phyloP scores from a whole-genome alignment of 2,888 invertebrate species.

The Aphelenchoides bicaudatus region DNA sequence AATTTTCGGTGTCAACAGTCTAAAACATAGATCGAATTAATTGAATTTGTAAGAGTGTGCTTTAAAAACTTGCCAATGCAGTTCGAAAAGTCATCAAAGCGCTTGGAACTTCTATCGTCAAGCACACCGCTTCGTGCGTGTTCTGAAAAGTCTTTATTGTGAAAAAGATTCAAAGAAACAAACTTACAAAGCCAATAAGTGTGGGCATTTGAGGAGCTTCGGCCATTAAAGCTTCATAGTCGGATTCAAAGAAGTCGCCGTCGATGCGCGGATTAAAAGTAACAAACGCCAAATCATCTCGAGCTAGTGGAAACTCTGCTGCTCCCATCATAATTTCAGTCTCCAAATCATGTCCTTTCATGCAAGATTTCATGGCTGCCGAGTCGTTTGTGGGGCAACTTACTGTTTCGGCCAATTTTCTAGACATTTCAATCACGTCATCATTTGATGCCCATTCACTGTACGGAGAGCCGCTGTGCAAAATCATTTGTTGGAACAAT shows the following conservation, averaged over 20 bases:
- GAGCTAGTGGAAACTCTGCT: neutral
- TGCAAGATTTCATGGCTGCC: neutral
- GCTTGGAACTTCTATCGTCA: slow-evolving; percentile 21
- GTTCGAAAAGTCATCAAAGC: slow-evolving; percentile 11
- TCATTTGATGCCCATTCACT: slow-evolving; percentile 19
- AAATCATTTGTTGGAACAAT: slow-evolving; percentile 16
- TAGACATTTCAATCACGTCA: slow-evolving; percentile 9
- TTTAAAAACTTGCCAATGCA: no score
- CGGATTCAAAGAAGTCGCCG: slow-evolving; percentile 28
- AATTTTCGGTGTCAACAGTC: neutral
- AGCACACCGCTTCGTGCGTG: slow-evolving; percentile 37
- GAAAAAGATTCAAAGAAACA: no score
- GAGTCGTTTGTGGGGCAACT: neutral
- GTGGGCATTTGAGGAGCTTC: slow-evolving; percentile 41
- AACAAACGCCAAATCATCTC: slow-evolving; percentile 18
- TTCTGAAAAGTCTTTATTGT: no score
- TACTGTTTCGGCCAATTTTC: slow-evolving; percentile 6
- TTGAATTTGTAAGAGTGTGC: no score
- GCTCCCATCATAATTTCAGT: neutral
- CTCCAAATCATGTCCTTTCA: neutral
- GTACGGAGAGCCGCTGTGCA: slow-evolving; percentile 17
- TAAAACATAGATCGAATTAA: no score
- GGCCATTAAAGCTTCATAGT: slow-evolving; percentile 13
- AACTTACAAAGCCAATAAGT: slow-evolving; percentile 41
- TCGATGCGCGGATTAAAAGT: slow-evolving; percentile 32